These are phyloP conservation scores for Ophion costatus DNA, from an alignment of 2,888 invertebrate species.

Conservation along the genomic window DNA sequence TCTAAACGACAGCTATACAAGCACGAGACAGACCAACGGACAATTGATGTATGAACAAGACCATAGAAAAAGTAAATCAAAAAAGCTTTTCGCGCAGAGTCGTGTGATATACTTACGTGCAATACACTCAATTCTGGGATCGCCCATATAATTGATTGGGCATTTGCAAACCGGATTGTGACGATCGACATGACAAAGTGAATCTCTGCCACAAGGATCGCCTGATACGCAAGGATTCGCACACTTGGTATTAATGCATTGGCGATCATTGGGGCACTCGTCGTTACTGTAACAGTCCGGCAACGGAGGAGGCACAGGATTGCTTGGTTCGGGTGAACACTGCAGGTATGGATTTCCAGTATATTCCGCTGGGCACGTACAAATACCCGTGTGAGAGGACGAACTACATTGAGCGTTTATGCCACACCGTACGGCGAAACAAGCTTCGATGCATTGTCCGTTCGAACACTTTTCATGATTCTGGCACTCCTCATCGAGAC, in stretches of 20 bases:
- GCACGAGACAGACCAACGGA: too few species aligned
- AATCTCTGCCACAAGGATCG: conserved; percentile 90
- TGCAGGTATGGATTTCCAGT: conserved; percentile 92
- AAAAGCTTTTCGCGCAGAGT: background rate
- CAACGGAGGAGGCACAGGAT: conserved; percentile 75
- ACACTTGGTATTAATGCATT: conserved; percentile 91
- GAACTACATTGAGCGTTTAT: conserved; percentile 93
- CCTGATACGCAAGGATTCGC: conserved; percentile 89
- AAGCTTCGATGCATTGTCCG: conserved; percentile 92
- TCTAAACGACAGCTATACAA: too few species aligned
- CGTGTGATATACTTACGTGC: conserved; percentile 88
- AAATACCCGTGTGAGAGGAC: conserved; percentile 90
- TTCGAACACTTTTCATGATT: conserved; percentile 90
- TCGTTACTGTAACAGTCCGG: conserved; percentile 91
- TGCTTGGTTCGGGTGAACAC: conserved; percentile 85
- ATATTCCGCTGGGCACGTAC: conserved; percentile 91
- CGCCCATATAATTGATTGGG: conserved; percentile 91
- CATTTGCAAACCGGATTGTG: conserved; percentile 92
- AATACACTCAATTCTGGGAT: conserved; percentile 89
- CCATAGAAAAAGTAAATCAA: too few species aligned
- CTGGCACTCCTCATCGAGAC: conserved; percentile 90
- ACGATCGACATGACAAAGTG: conserved; percentile 92
- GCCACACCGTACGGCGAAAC: conserved; percentile 91
- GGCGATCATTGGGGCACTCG: conserved; percentile 90
- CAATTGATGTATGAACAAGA: too few species aligned